These are phyloP conservation scores for Chiloscyllium punctatum DNA, from an alignment of 2,797 vertebrate genomes.

Conservation along the genomic window DNA sequence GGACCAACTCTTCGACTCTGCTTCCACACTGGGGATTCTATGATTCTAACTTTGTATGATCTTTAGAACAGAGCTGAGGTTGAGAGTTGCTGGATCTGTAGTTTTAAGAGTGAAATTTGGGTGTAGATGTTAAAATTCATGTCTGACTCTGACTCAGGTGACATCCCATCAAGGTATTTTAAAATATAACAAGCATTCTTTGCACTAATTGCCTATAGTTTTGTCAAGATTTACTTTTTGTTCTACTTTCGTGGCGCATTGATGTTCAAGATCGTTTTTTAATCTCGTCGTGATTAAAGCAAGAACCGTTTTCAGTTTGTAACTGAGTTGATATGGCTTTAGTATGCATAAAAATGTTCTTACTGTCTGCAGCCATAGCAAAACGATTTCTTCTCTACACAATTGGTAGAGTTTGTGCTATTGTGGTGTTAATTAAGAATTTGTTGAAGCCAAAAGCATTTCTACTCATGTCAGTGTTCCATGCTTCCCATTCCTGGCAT, in stretches of 20 bases:
- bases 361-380: not conserved
- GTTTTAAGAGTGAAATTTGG: not conserved
- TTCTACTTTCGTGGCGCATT: not conserved
- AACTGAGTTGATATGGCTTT: not conserved
- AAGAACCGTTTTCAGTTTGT: not conserved
- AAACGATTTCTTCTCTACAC: not conserved
- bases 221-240: not conserved
- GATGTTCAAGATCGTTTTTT: not conserved
- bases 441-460: not conserved
- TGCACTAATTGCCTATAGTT: not conserved
- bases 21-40: no score
- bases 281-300: not conserved
- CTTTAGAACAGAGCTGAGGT: not conserved
- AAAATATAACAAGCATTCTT: not conserved
- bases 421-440: not conserved
- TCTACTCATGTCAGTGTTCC: not conserved
- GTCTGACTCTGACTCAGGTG: not conserved
- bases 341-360: not conserved
- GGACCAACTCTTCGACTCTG: no score
- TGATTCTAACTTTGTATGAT: not conserved
- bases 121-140: not conserved
- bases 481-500: not conserved
- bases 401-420: not conserved
- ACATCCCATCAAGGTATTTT: not conserved
- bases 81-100: not conserved